Base-by-base conservation (phyloP, 2,888 invertebrate species). In the Himalopsyche tibetana region DNA sequence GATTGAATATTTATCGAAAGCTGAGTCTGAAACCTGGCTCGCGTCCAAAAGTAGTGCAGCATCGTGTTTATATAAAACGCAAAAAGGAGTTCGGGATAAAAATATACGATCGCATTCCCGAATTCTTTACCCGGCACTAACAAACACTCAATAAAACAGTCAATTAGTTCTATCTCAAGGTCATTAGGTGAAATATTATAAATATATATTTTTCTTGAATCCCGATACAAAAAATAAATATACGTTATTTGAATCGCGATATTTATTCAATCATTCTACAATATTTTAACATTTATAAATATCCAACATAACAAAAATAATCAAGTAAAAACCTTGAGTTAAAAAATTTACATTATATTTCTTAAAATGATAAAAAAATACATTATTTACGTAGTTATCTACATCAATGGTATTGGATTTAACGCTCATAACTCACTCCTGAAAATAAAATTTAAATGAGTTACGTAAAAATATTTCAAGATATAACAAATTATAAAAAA, bases 1-100 rank as follows among this genome's bases (percentile, higher is more conserved):
- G 74, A 74, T 74, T 74, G 74, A 74, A 74, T 74, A 74, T 74
- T 84, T 45, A 79, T 80, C 51, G 69, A 51, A 28, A 79, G 82
- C 28, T 28, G 56, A 56, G 19, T 36, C 56, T 82, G 51, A 56
- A 51, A 51, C 40, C 56, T 82, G 82, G 63, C 40, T n/a, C 15
- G 15, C 38, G 9, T 82, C 63, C 82, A 56, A 82, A 36, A 55
- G 82, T 74, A 42, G 80, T 80, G 80, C 80, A 80, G 51, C 80
- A 19, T 80, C 80, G 42, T n/a, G 80, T 51, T 80, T 80, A 80
- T 51, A 80, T 80, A 80, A 80, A 80, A 45, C n/a, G 11, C 80
- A 45, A 45, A 80, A 80, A 28, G 80, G 74, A 36, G 17, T 80
- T 80, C 15, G 80, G 80, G 42, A 42, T 42, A 80, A 80, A 80